phyloP scores from a whole-genome alignment of 2,113 vertebrate species.

The Pampusana beccarii region DNA sequence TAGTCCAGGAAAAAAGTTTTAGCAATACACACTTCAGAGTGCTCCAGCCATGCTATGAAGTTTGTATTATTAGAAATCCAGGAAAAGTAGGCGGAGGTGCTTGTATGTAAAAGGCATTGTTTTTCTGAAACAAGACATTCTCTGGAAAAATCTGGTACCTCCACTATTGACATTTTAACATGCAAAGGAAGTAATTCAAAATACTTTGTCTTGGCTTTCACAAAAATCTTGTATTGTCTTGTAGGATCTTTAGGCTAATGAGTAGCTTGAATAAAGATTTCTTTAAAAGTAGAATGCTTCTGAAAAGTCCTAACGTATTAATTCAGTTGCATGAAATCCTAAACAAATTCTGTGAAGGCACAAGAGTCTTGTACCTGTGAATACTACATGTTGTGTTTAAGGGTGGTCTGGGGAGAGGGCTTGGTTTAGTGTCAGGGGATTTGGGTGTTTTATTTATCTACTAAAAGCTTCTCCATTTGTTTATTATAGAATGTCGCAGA shows the following conservation, averaged over 20 bases:
- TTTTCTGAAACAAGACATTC: background rate
- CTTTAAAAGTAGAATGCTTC: background rate
- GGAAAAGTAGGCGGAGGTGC: background rate
- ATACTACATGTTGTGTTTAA: background rate
- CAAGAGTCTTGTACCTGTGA: background rate
- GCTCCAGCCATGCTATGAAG: background rate
- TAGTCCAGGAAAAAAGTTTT: background rate
- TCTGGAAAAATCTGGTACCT: background rate
- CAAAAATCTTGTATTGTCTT: background rate
- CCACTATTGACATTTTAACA: background rate
- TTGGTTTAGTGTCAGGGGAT: background rate
- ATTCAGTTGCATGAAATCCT: background rate
- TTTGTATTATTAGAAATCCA: background rate
- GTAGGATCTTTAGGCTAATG: background rate
- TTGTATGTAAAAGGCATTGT: background rate
- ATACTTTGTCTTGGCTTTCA: background rate
- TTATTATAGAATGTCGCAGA: constrained; percentile 88
- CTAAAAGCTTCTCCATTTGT: background rate
- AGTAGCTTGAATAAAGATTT: background rate
- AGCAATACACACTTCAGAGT: background rate
- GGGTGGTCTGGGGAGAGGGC: background rate
- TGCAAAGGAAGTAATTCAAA: background rate
- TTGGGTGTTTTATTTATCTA: background rate
- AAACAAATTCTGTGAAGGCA: background rate
- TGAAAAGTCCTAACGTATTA: background rate